Evolutionary conservation across 1,140 invertebrate genomes (phyloP).

Genomic region (Diplogasteroides magnus): DNA sequence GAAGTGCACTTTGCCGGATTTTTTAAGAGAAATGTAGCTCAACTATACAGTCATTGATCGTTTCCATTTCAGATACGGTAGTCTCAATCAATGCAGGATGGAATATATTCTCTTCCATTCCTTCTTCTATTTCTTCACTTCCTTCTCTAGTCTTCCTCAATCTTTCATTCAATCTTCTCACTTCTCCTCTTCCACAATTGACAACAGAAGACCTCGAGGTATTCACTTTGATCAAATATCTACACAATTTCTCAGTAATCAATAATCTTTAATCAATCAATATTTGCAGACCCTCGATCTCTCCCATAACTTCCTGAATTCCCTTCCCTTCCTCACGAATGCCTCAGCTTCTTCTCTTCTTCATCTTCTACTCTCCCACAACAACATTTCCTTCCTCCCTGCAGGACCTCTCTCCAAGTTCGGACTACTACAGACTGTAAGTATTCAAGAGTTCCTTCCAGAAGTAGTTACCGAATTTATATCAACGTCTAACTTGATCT

Average conservation of each 20-base stretch:
- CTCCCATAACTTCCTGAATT: not conserved
- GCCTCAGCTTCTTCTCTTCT: not conserved
- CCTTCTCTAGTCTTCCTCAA: not conserved
- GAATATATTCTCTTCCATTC: not conserved
- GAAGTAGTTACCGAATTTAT: too few relatives aligned
- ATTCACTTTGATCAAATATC: not conserved
- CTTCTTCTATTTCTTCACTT: not conserved
- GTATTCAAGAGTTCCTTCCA: too few relatives aligned
- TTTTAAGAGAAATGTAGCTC: not conserved
- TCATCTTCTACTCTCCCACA: not conserved
- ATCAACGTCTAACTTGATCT: too few relatives aligned
- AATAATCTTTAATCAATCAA: not conserved
- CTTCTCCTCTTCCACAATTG: too few relatives aligned
- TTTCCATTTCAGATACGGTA: not conserved
- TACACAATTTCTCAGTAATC: not conserved
- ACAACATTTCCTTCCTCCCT: not conserved
- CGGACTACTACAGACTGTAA: not conserved
- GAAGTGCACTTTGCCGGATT: too few relatives aligned
- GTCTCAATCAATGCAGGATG: not conserved
- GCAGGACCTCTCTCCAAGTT: not conserved
- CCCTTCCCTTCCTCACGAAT: not conserved
- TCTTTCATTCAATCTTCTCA: not conserved
- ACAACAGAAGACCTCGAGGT: too few relatives aligned
- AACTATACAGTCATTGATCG: not conserved
- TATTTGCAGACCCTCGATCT: not conserved